A percentile compares a stretch with the other conserved stretches of the same genome.
Evolutionary conservation across 2,797 vertebrate species (phyloP).

Genomic region (Neostethus bicornis): DNA sequence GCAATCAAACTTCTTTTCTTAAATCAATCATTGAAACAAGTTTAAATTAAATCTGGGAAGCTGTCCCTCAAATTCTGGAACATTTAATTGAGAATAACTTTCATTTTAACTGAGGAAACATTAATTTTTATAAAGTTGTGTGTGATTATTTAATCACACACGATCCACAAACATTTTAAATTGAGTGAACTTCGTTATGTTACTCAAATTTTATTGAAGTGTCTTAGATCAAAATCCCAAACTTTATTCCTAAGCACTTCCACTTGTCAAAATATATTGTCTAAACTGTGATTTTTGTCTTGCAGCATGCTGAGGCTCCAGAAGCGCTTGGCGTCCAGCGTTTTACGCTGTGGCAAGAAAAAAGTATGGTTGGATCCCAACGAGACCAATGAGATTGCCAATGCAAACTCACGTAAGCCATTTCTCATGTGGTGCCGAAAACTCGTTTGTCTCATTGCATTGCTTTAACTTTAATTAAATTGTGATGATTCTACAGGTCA

Average conservation of each 20-base stretch:
- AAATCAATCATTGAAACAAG: too few relatives aligned
- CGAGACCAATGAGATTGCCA: slow-evolving; percentile 87
- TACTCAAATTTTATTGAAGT: too few relatives aligned
- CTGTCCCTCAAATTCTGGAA: neutral
- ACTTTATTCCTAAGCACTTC: too few relatives aligned
- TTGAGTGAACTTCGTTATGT: too few relatives aligned
- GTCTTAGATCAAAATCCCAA: too few relatives aligned
- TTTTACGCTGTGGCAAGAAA: slow-evolving; percentile 95
- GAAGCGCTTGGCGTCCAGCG: slow-evolving; percentile 96
- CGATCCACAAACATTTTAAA: too few relatives aligned
- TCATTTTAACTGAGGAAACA: too few relatives aligned
- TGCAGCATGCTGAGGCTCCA: slow-evolving; percentile 94
- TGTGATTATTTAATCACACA: too few relatives aligned
- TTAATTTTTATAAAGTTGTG: too few relatives aligned
- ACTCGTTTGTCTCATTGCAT: neutral
- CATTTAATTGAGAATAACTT: neutral
- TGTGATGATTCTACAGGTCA: slow-evolving; percentile 49
- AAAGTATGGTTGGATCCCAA: slow-evolving; percentile 98
- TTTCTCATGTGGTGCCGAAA: fast-evolving
- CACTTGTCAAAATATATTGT: too few relatives aligned
- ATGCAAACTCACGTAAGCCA: slow-evolving; percentile 82
- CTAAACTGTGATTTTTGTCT: neutral
- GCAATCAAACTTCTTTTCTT: too few relatives aligned
- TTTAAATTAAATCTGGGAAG: neutral
- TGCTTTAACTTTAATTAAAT: slow-evolving; percentile 23